Evolutionary conservation across 2,113 vertebrate genomes (phyloP).

Genomic region (Psephotus haematonotus): DNA sequence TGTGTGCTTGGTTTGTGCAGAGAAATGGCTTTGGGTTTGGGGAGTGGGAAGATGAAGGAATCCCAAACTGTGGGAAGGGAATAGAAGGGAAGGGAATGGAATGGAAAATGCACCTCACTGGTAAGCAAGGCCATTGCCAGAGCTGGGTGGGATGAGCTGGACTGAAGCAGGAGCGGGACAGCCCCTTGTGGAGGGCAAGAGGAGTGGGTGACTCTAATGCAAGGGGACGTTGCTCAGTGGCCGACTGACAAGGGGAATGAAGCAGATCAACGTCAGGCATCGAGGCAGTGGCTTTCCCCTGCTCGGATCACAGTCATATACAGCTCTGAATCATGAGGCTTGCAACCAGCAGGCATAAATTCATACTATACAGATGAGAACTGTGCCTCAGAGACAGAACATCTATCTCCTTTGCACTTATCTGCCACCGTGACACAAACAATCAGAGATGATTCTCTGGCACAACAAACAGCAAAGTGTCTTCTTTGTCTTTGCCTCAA

Average conservation of each 20-base stretch:
- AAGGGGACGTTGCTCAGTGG: not conserved
- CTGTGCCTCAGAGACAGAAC: constrained; percentile 70
- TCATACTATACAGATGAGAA: constrained; percentile 64
- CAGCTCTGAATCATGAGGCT: constrained; percentile 60
- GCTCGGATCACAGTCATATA: not conserved
- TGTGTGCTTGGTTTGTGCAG: not conserved
- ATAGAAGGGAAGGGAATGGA: not conserved
- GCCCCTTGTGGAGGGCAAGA: not conserved
- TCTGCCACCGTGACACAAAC: constrained; percentile 72
- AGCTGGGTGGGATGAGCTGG: not conserved
- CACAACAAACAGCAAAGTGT: constrained; percentile 72
- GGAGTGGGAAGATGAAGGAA: not conserved
- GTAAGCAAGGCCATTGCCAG: accelerated
- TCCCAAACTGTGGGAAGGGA: not conserved
- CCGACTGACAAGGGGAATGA: not conserved
- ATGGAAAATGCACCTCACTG: accelerated
- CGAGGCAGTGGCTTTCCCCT: constrained; percentile 6
- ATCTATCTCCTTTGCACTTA: constrained; percentile 74
- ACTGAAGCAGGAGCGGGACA: not conserved
- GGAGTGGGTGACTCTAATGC: not conserved
- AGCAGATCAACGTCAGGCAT: not conserved
- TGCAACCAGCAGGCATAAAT: constrained; percentile 70
- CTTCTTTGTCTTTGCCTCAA: constrained; percentile 73
- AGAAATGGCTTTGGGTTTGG: not conserved
- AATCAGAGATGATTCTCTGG: constrained; percentile 74